phyloP scores from a whole-genome alignment of 2,888 invertebrate species.

The Agrotis puta region DNA sequence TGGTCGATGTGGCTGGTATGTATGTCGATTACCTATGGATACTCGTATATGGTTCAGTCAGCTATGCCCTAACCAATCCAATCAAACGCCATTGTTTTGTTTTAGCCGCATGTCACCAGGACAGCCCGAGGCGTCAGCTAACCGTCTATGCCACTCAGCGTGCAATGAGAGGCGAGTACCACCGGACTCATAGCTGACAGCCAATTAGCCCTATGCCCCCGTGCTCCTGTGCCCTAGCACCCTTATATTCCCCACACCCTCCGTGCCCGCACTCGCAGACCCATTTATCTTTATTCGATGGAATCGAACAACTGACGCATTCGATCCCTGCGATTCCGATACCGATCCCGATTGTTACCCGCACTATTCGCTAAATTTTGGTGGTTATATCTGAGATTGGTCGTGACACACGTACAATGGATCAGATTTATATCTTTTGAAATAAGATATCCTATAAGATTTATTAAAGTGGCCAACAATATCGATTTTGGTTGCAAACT shows the following conservation, averaged over 20 bases:
- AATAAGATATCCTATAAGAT: conserved; percentile 76
- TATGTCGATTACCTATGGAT: conserved; percentile 26
- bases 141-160: conserved; percentile 74
- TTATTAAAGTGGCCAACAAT: conserved; percentile 74
- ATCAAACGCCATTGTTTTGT: conserved; percentile 78
- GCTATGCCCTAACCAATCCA: conserved; percentile 69
- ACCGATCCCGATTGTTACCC: conserved; percentile 74
- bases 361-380: conserved; percentile 68
- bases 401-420: conserved; percentile 79
- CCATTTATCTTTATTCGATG: conserved; percentile 89
- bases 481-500: conserved; percentile 53
- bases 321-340: conserved; percentile 75
- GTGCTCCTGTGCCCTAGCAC: conserved; percentile 67
- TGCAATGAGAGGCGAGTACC: conserved; percentile 71
- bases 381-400: conserved; percentile 71
- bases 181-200: conserved; percentile 88
- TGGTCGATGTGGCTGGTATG: conserved; percentile 17
- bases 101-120: conserved; percentile 75
- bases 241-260: conserved; percentile 70
- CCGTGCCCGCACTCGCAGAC: conserved; percentile 78
- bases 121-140: conserved; percentile 69
- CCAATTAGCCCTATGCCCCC: conserved; percentile 86
- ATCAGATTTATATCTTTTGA: conserved; percentile 76
- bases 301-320: conserved; percentile 81
- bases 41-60: conserved; percentile 38